phyloP scores from a whole-genome alignment of 64 coral and sea anemone species.

The Trachythela sp. region DNA sequence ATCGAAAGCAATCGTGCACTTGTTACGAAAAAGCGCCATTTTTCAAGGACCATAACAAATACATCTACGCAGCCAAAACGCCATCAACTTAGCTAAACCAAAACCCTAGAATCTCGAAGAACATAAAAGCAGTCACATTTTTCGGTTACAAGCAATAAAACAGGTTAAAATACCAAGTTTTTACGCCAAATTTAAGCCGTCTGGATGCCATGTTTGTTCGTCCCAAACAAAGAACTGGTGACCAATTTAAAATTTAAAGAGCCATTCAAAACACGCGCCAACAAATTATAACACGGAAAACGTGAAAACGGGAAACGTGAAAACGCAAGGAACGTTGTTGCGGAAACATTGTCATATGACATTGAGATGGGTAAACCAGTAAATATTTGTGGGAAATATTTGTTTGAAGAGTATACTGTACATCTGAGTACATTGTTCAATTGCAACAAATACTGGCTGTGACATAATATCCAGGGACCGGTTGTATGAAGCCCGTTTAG shows the following conservation, averaged over 20 bases:
- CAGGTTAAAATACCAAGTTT: background rate
- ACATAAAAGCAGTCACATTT: background rate
- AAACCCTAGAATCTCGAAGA: background rate
- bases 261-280: background rate
- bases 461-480: too few species aligned
- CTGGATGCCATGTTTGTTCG: background rate
- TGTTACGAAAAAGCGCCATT: background rate
- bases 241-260: background rate
- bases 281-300: too few species aligned
- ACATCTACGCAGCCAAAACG: background rate
- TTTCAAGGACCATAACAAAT: background rate
- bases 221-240: conserved; percentile 7
- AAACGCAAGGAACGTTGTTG: too few species aligned
- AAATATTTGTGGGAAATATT: too few species aligned
- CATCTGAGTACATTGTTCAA: too few species aligned
- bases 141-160: background rate
- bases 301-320: too few species aligned
- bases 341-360: too few species aligned
- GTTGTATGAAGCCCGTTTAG: too few species aligned
- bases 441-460: too few species aligned
- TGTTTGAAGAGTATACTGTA: too few species aligned
- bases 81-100: background rate
- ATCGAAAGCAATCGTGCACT: background rate
- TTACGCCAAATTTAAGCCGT: background rate
- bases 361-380: too few species aligned